These are phyloP conservation scores for Carduelis carduelis DNA, from an alignment of 2,797 vertebrate genomes.

Conservation along the genomic window DNA sequence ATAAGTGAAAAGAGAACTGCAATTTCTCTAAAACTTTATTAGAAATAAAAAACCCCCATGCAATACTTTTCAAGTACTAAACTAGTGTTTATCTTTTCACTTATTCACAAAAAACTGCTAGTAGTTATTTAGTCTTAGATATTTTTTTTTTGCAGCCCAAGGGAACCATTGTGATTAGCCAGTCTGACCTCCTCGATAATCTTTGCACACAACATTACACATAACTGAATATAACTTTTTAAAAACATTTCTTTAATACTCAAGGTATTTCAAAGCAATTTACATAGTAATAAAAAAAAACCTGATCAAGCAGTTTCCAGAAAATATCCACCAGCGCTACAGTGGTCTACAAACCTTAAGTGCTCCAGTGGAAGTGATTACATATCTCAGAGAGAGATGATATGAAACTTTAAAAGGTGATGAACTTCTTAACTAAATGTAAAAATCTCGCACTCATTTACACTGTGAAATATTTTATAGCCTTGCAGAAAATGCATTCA, in stretches of 20 bases:
- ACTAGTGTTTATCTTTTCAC: conserved; percentile 52
- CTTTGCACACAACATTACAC: background rate
- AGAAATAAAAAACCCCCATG: background rate
- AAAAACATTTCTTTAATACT: background rate
- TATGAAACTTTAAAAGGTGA: background rate
- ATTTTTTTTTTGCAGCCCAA: background rate
- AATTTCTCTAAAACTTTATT: conserved; percentile 49
- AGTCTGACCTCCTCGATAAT: background rate
- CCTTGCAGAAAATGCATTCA: background rate
- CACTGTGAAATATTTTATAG: background rate
- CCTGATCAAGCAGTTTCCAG: background rate
- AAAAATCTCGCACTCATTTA: background rate
- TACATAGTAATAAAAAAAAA: background rate
- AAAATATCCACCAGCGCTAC: background rate
- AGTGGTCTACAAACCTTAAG: background rate
- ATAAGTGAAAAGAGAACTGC: background rate
- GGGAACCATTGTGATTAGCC: background rate
- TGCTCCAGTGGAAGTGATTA: background rate
- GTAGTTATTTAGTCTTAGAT: background rate
- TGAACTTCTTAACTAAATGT: background rate
- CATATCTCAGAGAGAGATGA: background rate
- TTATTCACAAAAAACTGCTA: conserved; percentile 48
- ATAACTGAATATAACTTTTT: background rate
- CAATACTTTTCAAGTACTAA: conserved; percentile 42
- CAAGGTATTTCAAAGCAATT: background rate